phyloP scores from a whole-genome alignment of 2,113 vertebrate genomes.

The Zapornia atra region DNA sequence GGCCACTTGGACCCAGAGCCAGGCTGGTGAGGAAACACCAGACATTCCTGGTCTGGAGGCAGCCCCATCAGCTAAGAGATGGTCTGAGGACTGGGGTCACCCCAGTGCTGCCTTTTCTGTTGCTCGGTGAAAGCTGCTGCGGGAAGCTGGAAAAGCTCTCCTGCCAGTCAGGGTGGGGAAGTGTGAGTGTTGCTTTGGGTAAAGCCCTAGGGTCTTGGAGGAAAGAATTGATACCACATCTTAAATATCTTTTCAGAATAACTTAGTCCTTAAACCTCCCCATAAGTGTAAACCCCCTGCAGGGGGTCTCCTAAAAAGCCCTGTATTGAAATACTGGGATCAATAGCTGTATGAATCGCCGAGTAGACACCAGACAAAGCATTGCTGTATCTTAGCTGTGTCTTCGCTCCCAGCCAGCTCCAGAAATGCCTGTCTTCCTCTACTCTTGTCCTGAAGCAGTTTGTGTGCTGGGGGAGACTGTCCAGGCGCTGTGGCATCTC shows the following conservation, averaged over 20 bases:
- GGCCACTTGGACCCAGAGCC: background rate
- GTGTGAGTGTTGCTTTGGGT: background rate
- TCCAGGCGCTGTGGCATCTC: background rate
- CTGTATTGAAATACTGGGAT: background rate
- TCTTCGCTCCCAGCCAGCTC: background rate
- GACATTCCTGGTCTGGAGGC: background rate
- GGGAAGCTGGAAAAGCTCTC: background rate
- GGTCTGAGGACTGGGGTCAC: background rate
- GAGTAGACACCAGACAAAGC: background rate
- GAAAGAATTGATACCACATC: background rate
- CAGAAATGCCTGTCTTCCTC: background rate
- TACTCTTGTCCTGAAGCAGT: background rate
- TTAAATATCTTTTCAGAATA: background rate
- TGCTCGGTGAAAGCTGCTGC: background rate
- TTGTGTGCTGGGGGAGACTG: background rate
- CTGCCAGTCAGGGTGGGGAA: rapidly evolving
- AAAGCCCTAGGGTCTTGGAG: background rate
- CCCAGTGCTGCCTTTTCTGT: background rate
- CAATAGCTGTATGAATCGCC: background rate
- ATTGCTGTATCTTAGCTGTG: rapidly evolving
- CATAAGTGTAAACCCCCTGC: background rate
- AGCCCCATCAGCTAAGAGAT: background rate
- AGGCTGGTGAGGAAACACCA: background rate
- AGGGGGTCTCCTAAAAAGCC: background rate
- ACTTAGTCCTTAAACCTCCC: background rate